Conservation (phyloP, 2,888 invertebrate species). For the Drosophila limbata region DNA sequence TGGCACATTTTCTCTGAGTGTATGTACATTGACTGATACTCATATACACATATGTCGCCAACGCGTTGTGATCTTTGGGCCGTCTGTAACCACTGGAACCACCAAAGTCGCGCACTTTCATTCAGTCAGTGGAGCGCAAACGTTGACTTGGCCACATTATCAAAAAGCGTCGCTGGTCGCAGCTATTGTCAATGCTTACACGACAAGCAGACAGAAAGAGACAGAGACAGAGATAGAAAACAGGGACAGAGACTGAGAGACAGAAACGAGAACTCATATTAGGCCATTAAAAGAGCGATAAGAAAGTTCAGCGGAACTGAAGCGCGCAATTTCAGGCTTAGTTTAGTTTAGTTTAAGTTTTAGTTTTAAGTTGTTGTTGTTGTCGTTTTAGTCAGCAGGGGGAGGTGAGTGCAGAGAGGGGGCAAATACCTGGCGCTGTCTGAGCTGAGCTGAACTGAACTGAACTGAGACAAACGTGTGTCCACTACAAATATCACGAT, state of each 20-base stretch:
- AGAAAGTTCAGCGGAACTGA: constrained; percentile 82
- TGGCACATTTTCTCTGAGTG: no score
- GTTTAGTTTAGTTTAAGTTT: constrained; percentile 64
- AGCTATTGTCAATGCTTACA: constrained; percentile 69
- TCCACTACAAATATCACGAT: constrained; percentile 80
- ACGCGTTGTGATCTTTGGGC: constrained; percentile 47
- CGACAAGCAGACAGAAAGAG: constrained; percentile 32
- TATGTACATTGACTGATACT: constrained; percentile 1
- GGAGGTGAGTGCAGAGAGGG: neutral
- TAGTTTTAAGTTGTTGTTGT: constrained; percentile 28
- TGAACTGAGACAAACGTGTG: constrained; percentile 62
- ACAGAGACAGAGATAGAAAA: constrained; percentile 6
- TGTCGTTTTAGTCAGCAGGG: constrained; percentile 6
- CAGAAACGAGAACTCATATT: constrained; percentile 68
- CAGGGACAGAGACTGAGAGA: neutral
- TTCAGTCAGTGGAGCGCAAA: constrained; percentile 80
- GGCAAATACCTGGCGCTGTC: constrained; percentile 21
- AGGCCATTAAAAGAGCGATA: constrained; percentile 81
- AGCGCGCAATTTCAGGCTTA: constrained; percentile 79
- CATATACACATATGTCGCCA: constrained; percentile 22
- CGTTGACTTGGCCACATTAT: constrained; percentile 60
- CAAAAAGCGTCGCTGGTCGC: constrained; percentile 68
- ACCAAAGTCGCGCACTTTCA: constrained; percentile 57
- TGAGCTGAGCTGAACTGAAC: constrained; percentile 1
- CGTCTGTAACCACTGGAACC: constrained; percentile 61